Conservation (phyloP, 1,140 invertebrate species). For the Drosophila truncata region DNA sequence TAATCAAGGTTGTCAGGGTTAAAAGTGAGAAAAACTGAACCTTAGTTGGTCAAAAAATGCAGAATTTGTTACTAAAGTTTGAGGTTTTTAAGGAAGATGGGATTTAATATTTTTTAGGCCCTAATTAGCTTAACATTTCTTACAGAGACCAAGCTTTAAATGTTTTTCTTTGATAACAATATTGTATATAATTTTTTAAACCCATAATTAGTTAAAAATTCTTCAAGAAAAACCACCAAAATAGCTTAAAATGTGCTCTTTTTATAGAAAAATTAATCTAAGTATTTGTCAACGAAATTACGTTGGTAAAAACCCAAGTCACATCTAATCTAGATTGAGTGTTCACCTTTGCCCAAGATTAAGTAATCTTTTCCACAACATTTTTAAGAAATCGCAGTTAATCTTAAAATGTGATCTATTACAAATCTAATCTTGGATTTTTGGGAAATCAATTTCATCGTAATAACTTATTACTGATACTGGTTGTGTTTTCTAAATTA, state of each 20-base stretch:
- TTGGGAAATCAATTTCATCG: neutral
- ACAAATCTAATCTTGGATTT: slow-evolving; percentile 13
- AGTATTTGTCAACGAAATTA: slow-evolving; percentile 5
- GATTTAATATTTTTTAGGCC: neutral
- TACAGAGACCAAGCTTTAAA: neutral
- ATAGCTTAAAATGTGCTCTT: neutral
- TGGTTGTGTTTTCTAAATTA: neutral
- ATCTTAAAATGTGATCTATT: slow-evolving; percentile 10
- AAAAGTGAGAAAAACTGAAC: neutral
- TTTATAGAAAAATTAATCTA: neutral
- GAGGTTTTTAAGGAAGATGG: neutral
- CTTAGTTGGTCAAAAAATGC: neutral
- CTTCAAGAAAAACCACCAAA: neutral
- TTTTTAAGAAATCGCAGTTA: neutral
- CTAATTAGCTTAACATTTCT: fast-evolving
- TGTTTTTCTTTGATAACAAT: no score
- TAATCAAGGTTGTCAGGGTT: neutral
- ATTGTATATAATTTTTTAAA: no score
- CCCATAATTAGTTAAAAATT: neutral
- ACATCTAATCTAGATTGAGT: neutral
- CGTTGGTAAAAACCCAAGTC: slow-evolving; percentile 6
- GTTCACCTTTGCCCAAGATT: slow-evolving; percentile 12
- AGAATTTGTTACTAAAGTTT: neutral
- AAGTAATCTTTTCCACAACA: neutral
- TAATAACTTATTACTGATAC: neutral